These are phyloP conservation scores for Saccopteryx leptura DNA, from an alignment of 2,113 vertebrate species.

Conservation along the genomic window DNA sequence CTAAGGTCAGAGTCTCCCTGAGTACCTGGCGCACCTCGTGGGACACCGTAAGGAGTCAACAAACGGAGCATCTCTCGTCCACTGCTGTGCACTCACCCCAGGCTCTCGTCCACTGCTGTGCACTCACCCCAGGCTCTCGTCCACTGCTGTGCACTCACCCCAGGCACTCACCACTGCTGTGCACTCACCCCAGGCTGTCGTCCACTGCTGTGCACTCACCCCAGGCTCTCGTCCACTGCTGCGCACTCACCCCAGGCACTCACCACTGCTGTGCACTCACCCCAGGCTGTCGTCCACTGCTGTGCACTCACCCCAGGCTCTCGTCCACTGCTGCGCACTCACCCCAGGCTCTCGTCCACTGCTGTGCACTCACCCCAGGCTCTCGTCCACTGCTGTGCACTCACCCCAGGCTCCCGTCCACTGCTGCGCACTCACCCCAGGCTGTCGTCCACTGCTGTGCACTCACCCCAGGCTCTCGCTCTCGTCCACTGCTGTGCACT, in stretches of 20 bases:
- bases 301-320: not conserved
- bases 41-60: not conserved
- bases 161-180: not conserved
- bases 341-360: not conserved
- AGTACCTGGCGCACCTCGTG: rapidly evolving
- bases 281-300: not conserved
- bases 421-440: not conserved
- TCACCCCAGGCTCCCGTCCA: not conserved
- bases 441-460: not conserved
- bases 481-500: not conserved
- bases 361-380: not conserved
- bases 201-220: not conserved
- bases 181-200: not conserved
- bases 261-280: not conserved
- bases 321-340: not conserved
- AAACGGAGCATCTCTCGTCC: not conserved
- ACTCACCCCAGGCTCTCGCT: not conserved
- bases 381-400: not conserved
- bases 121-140: not conserved
- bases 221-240: not conserved
- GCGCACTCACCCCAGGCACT: not conserved
- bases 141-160: not conserved
- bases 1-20: rapidly evolving
- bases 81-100: not conserved
- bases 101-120: not conserved